Conservation (phyloP, 2,113 vertebrate species). For the Drymodes brunneopygia region DNA sequence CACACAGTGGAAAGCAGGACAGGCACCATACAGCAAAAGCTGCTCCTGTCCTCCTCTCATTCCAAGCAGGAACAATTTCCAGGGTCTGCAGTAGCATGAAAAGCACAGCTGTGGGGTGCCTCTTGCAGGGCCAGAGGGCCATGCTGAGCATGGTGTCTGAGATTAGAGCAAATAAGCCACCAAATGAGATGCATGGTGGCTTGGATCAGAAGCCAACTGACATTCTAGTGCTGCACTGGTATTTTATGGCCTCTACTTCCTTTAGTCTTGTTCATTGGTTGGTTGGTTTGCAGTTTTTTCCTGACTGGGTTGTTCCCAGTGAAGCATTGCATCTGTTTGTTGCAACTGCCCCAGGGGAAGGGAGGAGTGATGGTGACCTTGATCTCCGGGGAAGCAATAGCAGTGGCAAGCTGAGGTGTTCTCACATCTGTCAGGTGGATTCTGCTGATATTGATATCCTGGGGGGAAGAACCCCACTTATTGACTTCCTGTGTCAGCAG, state of each 20-base stretch:
- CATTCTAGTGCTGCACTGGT: neutral
- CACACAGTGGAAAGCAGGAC: neutral
- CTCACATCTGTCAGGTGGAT: neutral
- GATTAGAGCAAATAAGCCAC: neutral
- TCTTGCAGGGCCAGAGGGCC: neutral
- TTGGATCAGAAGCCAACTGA: neutral
- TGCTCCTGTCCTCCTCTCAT: neutral
- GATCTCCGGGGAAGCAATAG: neutral
- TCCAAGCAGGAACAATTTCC: neutral
- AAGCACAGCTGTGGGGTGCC: neutral
- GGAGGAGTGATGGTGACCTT: neutral
- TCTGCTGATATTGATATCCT: neutral
- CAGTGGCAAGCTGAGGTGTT: neutral
- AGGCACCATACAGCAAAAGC: neutral
- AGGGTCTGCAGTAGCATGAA: neutral
- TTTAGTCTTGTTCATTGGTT: neutral
- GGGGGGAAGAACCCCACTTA: fast-evolving
- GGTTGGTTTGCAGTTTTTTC: neutral
- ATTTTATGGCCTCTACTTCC: neutral
- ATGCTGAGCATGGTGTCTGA: neutral
- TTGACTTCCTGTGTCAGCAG: neutral
- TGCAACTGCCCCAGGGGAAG: neutral
- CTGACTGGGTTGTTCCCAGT: neutral
- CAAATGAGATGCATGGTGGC: neutral
- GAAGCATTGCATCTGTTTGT: neutral